Conservation (phyloP, 2,888 invertebrate genomes). For the Acronicta psi region DNA sequence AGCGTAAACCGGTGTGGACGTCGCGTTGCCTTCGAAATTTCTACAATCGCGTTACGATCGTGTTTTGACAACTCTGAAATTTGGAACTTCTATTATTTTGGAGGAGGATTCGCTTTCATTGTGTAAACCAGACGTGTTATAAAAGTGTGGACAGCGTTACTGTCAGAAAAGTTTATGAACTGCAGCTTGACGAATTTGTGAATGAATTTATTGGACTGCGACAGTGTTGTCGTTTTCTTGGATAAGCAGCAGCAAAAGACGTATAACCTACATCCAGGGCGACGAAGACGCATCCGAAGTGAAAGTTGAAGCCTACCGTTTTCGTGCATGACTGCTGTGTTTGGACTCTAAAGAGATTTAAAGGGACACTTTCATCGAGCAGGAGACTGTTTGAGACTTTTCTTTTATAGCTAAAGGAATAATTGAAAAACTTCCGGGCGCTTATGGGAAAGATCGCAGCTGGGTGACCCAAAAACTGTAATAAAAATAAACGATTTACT, state of each 20-base stretch:
- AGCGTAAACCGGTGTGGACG: constrained; percentile 76
- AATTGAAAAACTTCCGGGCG: constrained; percentile 81
- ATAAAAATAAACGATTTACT: constrained; percentile 83
- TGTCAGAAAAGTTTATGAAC: constrained; percentile 57
- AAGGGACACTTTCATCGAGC: constrained; percentile 55
- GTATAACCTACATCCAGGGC: constrained; percentile 79
- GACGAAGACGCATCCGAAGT: constrained; percentile 74
- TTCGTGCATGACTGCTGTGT: constrained; percentile 63
- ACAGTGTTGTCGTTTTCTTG: constrained; percentile 69
- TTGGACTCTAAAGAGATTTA: constrained; percentile 68
- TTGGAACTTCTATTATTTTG: constrained; percentile 53
- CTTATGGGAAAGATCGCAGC: constrained; percentile 79
- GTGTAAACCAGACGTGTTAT: constrained; percentile 40
- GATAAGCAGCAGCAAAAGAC: constrained; percentile 72
- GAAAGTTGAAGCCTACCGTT: constrained; percentile 81
- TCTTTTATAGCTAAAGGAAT: constrained; percentile 68
- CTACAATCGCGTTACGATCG: constrained; percentile 75
- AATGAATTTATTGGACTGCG: constrained; percentile 54
- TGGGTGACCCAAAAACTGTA: constrained; percentile 80
- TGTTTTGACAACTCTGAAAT: constrained; percentile 76
- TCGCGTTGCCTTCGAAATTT: constrained; percentile 61
- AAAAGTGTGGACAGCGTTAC: constrained; percentile 61
- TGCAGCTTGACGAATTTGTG: constrained; percentile 52
- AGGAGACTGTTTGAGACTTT: constrained; percentile 62
- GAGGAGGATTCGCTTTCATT: constrained; percentile 40